Evolutionary conservation across 2,113 vertebrate genomes (phyloP).

Genomic region (Gracilinanus agilis): DNA sequence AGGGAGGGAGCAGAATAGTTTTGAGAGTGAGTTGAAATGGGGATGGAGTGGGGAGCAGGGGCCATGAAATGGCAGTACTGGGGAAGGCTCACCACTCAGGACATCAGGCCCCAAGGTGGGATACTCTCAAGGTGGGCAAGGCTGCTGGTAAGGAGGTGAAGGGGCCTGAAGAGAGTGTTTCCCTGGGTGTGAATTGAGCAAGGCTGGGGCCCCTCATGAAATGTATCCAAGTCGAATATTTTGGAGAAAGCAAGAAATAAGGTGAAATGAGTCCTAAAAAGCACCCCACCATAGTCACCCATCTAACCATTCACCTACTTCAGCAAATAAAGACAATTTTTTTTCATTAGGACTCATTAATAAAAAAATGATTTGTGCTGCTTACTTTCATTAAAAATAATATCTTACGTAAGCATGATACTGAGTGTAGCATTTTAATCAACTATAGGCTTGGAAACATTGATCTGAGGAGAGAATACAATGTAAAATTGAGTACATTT

Average conservation of each 20-base stretch:
- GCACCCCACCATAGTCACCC: not conserved
- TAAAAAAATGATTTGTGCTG: not conserved
- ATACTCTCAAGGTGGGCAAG: not conserved
- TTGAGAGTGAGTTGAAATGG: not conserved
- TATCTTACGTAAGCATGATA: not conserved
- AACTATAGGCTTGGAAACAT: not conserved
- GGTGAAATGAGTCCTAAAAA: not conserved
- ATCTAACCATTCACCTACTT: not conserved
- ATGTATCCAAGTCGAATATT: not conserved
- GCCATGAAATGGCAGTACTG: not conserved
- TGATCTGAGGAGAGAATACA: constrained; percentile 15
- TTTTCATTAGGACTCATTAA: not conserved
- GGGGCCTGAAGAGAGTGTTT: not conserved
- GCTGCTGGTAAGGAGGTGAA: not conserved
- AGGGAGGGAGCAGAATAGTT: not conserved
- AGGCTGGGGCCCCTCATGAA: not conserved
- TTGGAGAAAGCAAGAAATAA: not conserved
- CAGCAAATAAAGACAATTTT: not conserved
- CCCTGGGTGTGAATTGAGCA: not conserved
- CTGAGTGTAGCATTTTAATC: not conserved
- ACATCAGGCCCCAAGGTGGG: not conserved
- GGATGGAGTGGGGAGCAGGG: not conserved
- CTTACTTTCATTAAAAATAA: not conserved
- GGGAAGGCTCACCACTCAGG: not conserved
- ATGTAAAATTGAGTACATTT: not conserved